Percentiles rank a stretch among this genome's conserved stretches.
phyloP scores from a whole-genome alignment of 2,888 invertebrate species.

The Sialis fuliginosa region DNA sequence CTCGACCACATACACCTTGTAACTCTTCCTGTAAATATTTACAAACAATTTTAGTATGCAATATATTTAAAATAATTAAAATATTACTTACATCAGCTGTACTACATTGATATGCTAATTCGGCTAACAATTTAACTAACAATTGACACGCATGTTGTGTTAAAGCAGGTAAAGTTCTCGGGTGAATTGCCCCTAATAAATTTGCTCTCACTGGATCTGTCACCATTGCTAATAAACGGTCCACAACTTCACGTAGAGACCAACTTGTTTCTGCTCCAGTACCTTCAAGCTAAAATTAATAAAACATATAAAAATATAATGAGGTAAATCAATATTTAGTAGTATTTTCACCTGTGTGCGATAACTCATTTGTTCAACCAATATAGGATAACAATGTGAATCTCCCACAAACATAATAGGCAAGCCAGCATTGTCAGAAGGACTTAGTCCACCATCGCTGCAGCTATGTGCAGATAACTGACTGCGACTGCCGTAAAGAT shows the following conservation, averaged over 20 bases:
- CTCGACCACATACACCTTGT: constrained; percentile 53
- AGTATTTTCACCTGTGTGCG: constrained; percentile 31
- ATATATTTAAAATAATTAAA: neutral
- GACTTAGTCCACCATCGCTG: constrained; percentile 38
- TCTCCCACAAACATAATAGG: constrained; percentile 50
- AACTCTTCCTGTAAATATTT: constrained; percentile 44
- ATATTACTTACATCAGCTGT: constrained; percentile 43
- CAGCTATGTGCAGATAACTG: constrained; percentile 25
- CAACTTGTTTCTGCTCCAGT: constrained; percentile 19
- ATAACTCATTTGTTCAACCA: constrained; percentile 63
- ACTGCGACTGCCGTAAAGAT: constrained; percentile 27
- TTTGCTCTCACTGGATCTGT: constrained; percentile 52
- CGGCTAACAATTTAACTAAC: constrained; percentile 68
- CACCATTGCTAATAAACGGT: constrained; percentile 64
- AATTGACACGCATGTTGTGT: constrained; percentile 51
- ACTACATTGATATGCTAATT: constrained; percentile 65
- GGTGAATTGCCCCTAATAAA: constrained; percentile 27
- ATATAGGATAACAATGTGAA: constrained; percentile 53
- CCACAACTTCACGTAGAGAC: constrained; percentile 50
- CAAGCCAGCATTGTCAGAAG: constrained; percentile 48
- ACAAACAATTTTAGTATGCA: constrained; percentile 2
- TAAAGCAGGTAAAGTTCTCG: constrained; percentile 16
- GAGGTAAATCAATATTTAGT: neutral
- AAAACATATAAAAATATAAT: neutral
- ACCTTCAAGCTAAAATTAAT: constrained; percentile 22